Evolutionary conservation across 1,140 invertebrate genomes (phyloP), one percentile per base, ranked within the genome.

Genomic region (Apis florea): DNA sequence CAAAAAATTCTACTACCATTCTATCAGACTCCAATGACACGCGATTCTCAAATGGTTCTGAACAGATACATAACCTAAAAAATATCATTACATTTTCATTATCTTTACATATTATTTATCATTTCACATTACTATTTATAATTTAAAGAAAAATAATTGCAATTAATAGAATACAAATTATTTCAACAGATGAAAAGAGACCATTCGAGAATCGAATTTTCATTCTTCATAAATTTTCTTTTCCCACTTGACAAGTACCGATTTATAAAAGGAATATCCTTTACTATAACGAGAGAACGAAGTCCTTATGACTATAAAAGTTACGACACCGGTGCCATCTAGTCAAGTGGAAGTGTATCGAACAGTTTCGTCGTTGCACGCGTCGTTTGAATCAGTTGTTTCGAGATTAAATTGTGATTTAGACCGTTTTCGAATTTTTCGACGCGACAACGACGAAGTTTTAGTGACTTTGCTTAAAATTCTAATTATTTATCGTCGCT

Each of bases 11-110:
- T n/a, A 68, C 67, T 40, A 21, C 17, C 11, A 53, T 72, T 54
- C 15, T 26, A 70, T 31, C 31, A 9, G 64, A 76, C 79, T 82
- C 79, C 79, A 82, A 82, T 76, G 73, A 59, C 21, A 26, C 31
- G 6, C 40, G 53, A 76, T 69, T 47, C 64, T 69, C 79, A 47
- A 80, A 74, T 26, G 78, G 40, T 51, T 2, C 5, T 47, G 51
- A 40, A 11, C 0, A 15, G 19, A 51, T 21, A 53, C 21, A 0
- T 8, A 5, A 31, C 19, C 19, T 24, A 1, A 11, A 10, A 19
- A 17, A 24, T 59, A 13, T 13, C 3, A 19, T 31, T 31, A 17
- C 10, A 19, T 63, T 4, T 31, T 11, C 1, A 19, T 17, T 17
- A 31, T 26, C 21, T 61, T 61, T 6, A 54, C 8, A 19, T 17